phyloP scores from a whole-genome alignment of 1,140 invertebrate genomes.

The Neodiprion lecontei region DNA sequence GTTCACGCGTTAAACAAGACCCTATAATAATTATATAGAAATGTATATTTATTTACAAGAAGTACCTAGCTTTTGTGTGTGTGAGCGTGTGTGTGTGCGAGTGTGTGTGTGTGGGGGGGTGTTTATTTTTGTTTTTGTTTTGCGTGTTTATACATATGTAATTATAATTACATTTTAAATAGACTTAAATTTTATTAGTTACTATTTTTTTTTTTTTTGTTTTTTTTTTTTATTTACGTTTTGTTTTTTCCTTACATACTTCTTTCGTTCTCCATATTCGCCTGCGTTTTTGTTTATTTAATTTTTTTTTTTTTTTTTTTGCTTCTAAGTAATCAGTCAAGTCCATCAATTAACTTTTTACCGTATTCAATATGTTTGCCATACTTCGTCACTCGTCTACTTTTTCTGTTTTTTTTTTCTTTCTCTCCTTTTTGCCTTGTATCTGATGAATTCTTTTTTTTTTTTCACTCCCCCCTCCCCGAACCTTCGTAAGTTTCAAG shows the following conservation, averaged over 20 bases:
- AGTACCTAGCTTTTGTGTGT: slow-evolving; percentile 29
- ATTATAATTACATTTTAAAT: slow-evolving; percentile 4
- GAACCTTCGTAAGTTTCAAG: not conserved
- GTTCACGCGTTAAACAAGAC: no score
- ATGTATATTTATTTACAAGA: slow-evolving; percentile 30
- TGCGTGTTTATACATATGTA: slow-evolving; percentile 28
- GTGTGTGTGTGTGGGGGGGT: slow-evolving; percentile 12
- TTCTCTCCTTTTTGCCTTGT: not conserved
- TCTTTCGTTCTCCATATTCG: not conserved
- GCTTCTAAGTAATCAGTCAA: slow-evolving; percentile 2
- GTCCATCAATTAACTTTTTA: not conserved
- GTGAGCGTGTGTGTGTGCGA: slow-evolving; percentile 21
- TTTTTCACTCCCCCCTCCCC: not conserved
- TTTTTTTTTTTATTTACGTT: not conserved
- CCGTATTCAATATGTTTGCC: not conserved
- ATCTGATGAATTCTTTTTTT: not conserved
- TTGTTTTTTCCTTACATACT: not conserved
- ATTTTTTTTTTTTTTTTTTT: not conserved
- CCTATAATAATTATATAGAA: slow-evolving; percentile 12
- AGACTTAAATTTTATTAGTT: slow-evolving; percentile 1
- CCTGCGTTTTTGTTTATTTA: not conserved
- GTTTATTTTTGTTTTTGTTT: slow-evolving; percentile 11
- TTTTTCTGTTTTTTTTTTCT: not conserved
- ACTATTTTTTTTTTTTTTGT: not conserved
- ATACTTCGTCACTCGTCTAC: no score